Base-by-base conservation (phyloP, 1,140 invertebrate genomes). In the Bathynomus jamesi region DNA sequence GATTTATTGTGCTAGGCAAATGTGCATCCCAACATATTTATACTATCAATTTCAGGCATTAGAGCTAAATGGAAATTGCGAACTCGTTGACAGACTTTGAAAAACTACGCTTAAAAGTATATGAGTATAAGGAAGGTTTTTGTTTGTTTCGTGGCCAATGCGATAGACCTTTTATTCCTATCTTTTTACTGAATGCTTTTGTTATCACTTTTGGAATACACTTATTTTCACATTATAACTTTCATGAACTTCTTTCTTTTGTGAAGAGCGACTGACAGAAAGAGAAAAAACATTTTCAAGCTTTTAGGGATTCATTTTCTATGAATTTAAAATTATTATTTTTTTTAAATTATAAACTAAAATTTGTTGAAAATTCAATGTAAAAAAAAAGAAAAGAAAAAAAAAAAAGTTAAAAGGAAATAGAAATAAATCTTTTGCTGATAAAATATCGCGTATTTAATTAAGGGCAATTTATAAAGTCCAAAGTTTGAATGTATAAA, bases 401-500 rank as follows among this genome's bases (percentile, higher is more conserved):
- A 40, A 40, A 40, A 8, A 8, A 40, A 40, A 40, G 17, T 40
- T 8, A 40, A 53, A 53, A 53, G 40, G 21, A 21, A 53, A 53
- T 53, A 1, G 40, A 53, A 53, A 53, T 53, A 40, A 53, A 53
- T 17, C 21, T 53, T 17, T 53, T 53, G 40, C 40, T 53, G 40
- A 53, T 53, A 53, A 53, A 53, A 53, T 53, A 53, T 53, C 40
- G 13, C 40, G 40, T 53, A 53, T 53, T 53, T 53, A 53, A 53
- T 53, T 53, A 53, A 53, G 40, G 40, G 11, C 40, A 53, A 53
- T 53, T 53, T 53, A 53, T 53, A 53, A 21, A 53, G 40, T 17
- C 40, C 40, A 53, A 53, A 53, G 40, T 53, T 53, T 53, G 40
- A 53, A 53, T 53, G 40, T 53, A 53, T 53, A 53, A 53, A n/a